Base-by-base conservation (phyloP, 2,797 vertebrate species). In the Pyrocephalus nanus region DNA sequence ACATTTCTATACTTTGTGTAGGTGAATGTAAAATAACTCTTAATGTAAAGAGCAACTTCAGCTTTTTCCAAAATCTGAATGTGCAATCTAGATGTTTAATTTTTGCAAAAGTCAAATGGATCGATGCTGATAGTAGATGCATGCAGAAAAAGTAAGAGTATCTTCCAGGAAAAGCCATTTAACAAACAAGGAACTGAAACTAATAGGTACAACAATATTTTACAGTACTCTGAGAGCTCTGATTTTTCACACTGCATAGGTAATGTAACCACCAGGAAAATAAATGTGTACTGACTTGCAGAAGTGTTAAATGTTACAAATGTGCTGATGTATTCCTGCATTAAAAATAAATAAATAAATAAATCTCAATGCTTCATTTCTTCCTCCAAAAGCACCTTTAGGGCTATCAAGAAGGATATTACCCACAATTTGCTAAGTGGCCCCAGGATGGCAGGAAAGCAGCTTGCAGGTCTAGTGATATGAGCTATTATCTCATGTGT, bases 91-190 rank as follows among this genome's bases (percentile, higher is more conserved):
- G 71, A 69, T 43, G 32, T 96, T 93, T 90, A 82, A 89, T 92
- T 93, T 94, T 67, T 77, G 25, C 79, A 71, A 55, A 84, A 95
- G 83, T 90, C 72, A 40, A 32, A 40, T 48, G 43, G 90, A 95
- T 95, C 51, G 5, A 94, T 91, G 77, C 32, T 94, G 93, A 92
- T 55, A 74, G 80, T n/a, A 87, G 69, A 48, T 43, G 69, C 38
- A 65, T 29, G 74, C 53, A 93, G 71, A 79, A 93, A 77, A 80
- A 86, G 76, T 45, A 64, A 36, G 53, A 64, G 53, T 61, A 45
- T 72, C 47, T 86, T 95, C 88, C 80, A 90, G 73, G 80, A 92
- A 93, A 95, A 95, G 64, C 57, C 64, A 91, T 92, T 85, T 86
- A 90, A 82, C 51, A 95, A 93, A 89, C 62, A 85, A 85, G 70